Conservation (phyloP, 2,888 invertebrate genomes). For the Pyrocoelia pectoralis region DNA sequence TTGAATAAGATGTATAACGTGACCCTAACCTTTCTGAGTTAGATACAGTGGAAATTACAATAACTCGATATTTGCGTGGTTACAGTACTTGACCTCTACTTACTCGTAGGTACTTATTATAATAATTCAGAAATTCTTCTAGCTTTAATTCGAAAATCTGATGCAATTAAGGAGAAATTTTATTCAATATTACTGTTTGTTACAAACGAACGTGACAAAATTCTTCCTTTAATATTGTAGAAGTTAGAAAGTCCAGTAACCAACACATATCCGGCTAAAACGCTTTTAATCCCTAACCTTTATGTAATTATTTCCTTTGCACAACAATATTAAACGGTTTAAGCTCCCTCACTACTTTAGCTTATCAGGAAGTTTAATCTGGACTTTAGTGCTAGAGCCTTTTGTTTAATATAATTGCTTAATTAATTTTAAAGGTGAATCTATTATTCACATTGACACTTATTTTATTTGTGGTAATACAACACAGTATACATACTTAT, state of each 20-base stretch:
- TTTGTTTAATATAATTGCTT: slow-evolving; percentile 24
- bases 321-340: slow-evolving; percentile 37
- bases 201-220: slow-evolving; percentile 21
- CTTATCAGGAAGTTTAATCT: slow-evolving; percentile 29
- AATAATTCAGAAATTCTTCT: no score
- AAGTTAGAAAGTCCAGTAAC: slow-evolving; percentile 26
- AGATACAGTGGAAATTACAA: no score
- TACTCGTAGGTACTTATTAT: no score
- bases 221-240: slow-evolving; percentile 19
- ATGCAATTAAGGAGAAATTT: neutral
- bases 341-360: slow-evolving; percentile 31
- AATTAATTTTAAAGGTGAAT: slow-evolving; percentile 22
- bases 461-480: neutral
- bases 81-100: no score
- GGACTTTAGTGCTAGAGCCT: slow-evolving; percentile 17
- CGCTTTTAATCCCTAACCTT: slow-evolving; percentile 35
- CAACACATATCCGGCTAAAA: slow-evolving; percentile 37
- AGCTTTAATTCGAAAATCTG: neutral
- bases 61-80: no score
- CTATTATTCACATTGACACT: neutral
- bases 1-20: no score
- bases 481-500: no score
- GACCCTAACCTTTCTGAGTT: no score
- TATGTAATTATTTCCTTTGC: slow-evolving; percentile 40
- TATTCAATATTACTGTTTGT: neutral